Conservation (phyloP, 2,113 vertebrate species). For the Brachyistius frenatus region DNA sequence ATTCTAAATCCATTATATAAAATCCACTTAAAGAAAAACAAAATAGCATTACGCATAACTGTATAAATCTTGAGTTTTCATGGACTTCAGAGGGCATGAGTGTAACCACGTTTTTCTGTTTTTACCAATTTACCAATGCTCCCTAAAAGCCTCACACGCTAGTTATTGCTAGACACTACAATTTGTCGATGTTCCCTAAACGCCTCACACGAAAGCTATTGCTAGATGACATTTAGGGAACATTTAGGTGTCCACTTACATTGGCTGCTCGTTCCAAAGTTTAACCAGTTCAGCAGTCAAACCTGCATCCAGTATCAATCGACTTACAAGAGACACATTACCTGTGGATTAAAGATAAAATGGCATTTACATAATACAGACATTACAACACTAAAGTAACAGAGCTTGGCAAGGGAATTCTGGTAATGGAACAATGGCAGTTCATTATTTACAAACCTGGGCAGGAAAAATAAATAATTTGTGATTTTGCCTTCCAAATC, state of each 20-base stretch:
- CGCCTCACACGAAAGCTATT: too few species aligned
- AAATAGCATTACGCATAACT: too few species aligned
- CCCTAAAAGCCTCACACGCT: too few species aligned
- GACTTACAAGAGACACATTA: constrained; percentile 90
- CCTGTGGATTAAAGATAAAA: constrained; percentile 82
- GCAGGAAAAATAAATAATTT: constrained; percentile 5
- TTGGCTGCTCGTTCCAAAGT: constrained; percentile 90
- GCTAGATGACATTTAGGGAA: too few species aligned
- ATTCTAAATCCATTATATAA: too few species aligned
- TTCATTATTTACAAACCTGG: constrained; percentile 20
- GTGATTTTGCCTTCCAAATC: background rate
- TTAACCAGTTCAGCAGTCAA: constrained; percentile 92
- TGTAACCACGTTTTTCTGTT: too few species aligned
- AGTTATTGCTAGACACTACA: too few species aligned
- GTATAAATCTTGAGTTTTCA: too few species aligned
- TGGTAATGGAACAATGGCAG: constrained; percentile 14
- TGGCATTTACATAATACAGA: constrained; percentile 33
- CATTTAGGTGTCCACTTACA: constrained; percentile 84
- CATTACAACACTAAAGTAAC: constrained; percentile 1
- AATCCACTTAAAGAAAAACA: too few species aligned
- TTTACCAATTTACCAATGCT: too few species aligned
- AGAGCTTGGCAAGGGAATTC: background rate
- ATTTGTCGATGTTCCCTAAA: too few species aligned
- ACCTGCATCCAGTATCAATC: constrained; percentile 94
- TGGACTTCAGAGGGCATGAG: too few species aligned